Base-by-base conservation (phyloP, 2,113 vertebrate genomes). In the Turnix velox region DNA sequence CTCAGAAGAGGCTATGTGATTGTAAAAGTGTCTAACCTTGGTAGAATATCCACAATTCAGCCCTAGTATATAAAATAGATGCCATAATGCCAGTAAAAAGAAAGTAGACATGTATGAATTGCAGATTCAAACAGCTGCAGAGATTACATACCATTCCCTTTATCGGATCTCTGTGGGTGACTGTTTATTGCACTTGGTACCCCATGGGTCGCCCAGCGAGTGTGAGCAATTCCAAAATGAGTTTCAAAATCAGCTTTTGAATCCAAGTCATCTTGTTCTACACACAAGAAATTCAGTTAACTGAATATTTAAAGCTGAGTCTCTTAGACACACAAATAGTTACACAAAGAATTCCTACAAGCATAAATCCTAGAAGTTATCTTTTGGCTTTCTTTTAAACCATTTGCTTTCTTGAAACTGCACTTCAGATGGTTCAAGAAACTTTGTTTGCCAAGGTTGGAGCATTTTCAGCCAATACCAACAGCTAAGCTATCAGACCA, bases 191-290 rank as follows among this genome's bases (percentile, higher is more conserved):
- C 97, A 75, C 96, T 99, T 33, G 99, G 99, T 74, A 97, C 98
- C 59, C 99, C 99, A 0, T 99, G 99, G 35, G 99, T 99, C 2
- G 99, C 99, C 99, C 99, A 99, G 84, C 99, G 99, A 18, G 99
- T 99, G 93, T 99, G 99, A 87, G 99, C 99, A 25, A 99, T 97
- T 92, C 99, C 99, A 30, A 99, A 99, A 95, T 99, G 99, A 7
- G 98, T 99, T 92, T 96, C 96, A 93, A 99, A 98, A 81, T 98
- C 97, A 63, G 97, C 96, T 23, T 99, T 98, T 71, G 99, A 95
- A 93, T 99, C 98, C 95, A 99, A 90, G 18, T 94, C 96, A 91
- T 98, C 98, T 97, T 99, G 99, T 87, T 99, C 99, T 99, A 94
- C 19, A 51, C 14, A 96, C 15, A 92, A 94, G 28, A 84, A 93